Percentiles rank a stretch among this genome's conserved stretches.
phyloP scores from a whole-genome alignment of 2,113 vertebrate genomes.

The Tragelaphus imberbis region DNA sequence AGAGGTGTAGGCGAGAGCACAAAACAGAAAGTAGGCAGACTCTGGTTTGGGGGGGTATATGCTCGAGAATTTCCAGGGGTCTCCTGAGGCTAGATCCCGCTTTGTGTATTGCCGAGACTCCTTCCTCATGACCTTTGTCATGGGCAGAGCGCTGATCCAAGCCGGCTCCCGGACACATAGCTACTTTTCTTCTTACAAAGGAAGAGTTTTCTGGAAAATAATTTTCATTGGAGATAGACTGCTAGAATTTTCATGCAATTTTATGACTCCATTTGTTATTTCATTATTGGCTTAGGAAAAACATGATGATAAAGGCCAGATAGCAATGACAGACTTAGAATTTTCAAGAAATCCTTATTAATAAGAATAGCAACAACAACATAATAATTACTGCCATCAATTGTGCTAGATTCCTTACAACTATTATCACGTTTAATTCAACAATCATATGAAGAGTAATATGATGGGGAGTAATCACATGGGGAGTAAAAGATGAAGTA shows the following conservation, averaged over 20 bases:
- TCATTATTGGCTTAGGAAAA: not conserved
- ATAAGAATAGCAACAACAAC: not conserved
- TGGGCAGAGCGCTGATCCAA: no score
- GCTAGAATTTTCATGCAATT: not conserved
- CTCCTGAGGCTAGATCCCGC: no score
- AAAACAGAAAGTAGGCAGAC: no score
- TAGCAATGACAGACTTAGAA: not conserved
- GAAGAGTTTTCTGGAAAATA: not conserved
- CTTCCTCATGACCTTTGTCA: no score
- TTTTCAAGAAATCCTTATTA: not conserved
- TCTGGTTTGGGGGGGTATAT: no score
- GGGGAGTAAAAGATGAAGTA: not conserved
- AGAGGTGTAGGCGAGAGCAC: no score
- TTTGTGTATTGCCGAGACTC: no score
- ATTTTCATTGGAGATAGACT: not conserved
- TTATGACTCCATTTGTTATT: not conserved
- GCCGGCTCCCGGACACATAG: not conserved
- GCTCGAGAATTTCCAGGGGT: no score
- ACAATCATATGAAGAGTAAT: not conserved
- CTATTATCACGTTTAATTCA: not conserved
- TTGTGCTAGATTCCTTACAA: not conserved
- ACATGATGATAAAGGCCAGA: not conserved
- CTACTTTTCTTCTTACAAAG: not conserved
- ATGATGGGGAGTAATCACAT: not conserved
- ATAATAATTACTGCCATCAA: not conserved